Base-by-base conservation (phyloP, 2,888 invertebrate species). In the Ophioninae sp. region DNA sequence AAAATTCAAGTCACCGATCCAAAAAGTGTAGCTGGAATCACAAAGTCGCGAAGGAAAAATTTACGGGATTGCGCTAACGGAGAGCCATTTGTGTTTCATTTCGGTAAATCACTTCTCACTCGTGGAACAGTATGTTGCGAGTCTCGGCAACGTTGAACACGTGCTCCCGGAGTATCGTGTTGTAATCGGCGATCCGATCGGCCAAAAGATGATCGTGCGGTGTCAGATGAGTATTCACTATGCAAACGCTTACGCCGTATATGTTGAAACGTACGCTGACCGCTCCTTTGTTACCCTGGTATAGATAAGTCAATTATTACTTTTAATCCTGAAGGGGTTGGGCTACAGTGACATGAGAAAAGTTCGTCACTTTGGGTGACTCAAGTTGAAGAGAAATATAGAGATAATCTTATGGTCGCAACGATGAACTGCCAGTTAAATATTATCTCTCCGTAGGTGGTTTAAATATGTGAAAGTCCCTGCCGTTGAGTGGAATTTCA, bases 201-300 rank as follows among this genome's bases (percentile, higher is more conserved):
- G 96, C 95, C 74, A 97, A 93, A 86, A 96, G 94, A 87, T 97
- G 95, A 90, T 98, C 97, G 90, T 99, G 98, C 5, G 99, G 97
- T 2, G 98, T 96, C 87, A 99, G 93, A 93, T 99, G 99, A 68
- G 97, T 95, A 91, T 98, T 98, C 9, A 99, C 96, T 79, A 98
- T 95, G 90, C 98, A 97, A 74, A 98, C 91, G 0, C 97, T 98
- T 89, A 97, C 96, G 1, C 98, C 98, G 91, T 97, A 97, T 51
- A 98, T 94, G 89, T 96, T 97, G 90, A 99, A 95, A 81, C 99
- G 94, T 75, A 98, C 94, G 91, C 97, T 97, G 0, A 98, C 97
- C 5, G 97, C 98, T 23, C 99, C 99, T 94, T 99, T 99, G 93
- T 98, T 99, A 41, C 99, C 99, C 98, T 98, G 92, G 39, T 94